These are phyloP conservation scores for Ctena decussata DNA, from an alignment of 2,888 invertebrate species.

Conservation along the genomic window DNA sequence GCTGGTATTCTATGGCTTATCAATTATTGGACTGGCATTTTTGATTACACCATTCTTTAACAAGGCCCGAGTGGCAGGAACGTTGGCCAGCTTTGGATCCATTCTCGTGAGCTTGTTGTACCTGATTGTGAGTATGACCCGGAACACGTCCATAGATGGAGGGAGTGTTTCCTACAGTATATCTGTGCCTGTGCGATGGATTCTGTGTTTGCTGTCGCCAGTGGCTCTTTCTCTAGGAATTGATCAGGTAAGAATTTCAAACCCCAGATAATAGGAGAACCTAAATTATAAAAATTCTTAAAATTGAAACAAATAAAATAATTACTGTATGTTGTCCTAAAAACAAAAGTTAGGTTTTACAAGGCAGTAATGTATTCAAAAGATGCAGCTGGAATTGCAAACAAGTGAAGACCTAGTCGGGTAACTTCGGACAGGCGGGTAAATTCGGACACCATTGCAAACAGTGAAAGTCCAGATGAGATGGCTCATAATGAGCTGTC, in stretches of 20 bases:
- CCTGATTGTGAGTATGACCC: conserved; percentile 92
- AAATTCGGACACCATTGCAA: too few relatives aligned
- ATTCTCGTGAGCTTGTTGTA: conserved; percentile 93
- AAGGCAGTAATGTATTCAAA: too few relatives aligned
- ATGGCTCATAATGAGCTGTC: too few relatives aligned
- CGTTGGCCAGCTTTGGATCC: conserved; percentile 93
- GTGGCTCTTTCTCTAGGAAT: conserved; percentile 94
- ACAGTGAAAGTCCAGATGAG: too few relatives aligned
- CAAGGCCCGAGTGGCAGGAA: conserved; percentile 91
- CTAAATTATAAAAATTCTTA: too few relatives aligned
- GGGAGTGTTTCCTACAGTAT: conserved; percentile 74
- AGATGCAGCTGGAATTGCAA: too few relatives aligned
- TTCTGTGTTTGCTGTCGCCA: conserved; percentile 93
- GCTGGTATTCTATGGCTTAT: conserved; percentile 93
- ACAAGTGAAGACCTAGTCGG: too few relatives aligned
- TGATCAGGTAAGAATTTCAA: conserved; percentile 94
- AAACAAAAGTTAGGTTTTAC: too few relatives aligned
- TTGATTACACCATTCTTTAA: conserved; percentile 95
- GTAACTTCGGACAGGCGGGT: too few relatives aligned
- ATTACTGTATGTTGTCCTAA: too few relatives aligned
- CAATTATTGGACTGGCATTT: conserved; percentile 94
- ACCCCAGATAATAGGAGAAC: too few relatives aligned
- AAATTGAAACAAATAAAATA: too few relatives aligned
- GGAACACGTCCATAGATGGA: conserved; percentile 65
- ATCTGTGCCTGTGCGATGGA: conserved; percentile 91